Evolutionary conservation across 2,113 vertebrate species (phyloP).

Genomic region (Prolemur simus): DNA sequence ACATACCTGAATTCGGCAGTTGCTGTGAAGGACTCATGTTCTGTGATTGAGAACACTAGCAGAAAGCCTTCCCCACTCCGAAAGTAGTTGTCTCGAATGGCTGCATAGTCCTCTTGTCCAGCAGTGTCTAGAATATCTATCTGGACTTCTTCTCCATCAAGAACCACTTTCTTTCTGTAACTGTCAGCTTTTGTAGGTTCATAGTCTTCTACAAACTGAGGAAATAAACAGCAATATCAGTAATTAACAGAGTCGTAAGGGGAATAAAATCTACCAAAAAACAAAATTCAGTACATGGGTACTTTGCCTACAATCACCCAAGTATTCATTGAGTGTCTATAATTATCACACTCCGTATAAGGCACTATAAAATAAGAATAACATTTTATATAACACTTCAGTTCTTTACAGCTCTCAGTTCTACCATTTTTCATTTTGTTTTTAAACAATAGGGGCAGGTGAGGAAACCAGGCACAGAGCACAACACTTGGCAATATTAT

Average conservation of each 20-base stretch:
- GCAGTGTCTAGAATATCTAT: constrained; percentile 95
- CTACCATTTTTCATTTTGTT: constrained; percentile 22
- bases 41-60: constrained; percentile 97
- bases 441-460: background rate
- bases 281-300: background rate
- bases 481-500: background rate
- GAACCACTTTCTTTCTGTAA: constrained; percentile 98
- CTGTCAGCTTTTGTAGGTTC: constrained; percentile 99
- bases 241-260: background rate
- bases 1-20: constrained; percentile 93
- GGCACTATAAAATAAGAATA: background rate
- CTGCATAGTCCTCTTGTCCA: constrained; percentile 97
- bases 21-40: constrained; percentile 94
- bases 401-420: background rate
- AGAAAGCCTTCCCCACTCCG: constrained; percentile 98
- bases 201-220: constrained; percentile 98
- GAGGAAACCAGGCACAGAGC: background rate
- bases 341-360: background rate
- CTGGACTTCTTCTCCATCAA: constrained; percentile 98
- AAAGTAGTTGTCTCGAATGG: constrained; percentile 99
- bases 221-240: background rate
- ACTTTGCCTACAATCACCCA: background rate
- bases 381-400: background rate
- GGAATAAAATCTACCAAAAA: background rate
- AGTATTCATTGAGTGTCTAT: background rate